Evolutionary conservation across 2,888 invertebrate genomes (phyloP).

Genomic region (Beris chalybata): DNA sequence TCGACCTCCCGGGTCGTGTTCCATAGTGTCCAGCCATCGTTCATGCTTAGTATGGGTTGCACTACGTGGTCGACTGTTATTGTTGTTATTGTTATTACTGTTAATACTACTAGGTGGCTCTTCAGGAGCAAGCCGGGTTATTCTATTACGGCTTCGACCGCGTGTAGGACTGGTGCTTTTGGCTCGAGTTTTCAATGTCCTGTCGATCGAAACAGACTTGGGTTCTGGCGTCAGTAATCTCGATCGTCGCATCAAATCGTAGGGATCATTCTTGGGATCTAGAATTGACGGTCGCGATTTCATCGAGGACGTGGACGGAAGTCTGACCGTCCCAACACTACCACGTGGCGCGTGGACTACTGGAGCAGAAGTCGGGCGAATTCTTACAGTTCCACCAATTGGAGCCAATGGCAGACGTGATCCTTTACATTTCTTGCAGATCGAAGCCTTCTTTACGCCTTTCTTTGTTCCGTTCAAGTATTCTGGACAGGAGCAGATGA

Average conservation of each 20-base stretch:
- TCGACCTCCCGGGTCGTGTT: conserved; percentile 51
- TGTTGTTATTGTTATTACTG: background rate
- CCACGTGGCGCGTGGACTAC: conserved; percentile 46
- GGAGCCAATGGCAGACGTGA: conserved; percentile 73
- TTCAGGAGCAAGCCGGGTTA: conserved; percentile 43
- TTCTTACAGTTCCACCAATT: conserved; percentile 70
- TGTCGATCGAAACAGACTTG: conserved; percentile 56
- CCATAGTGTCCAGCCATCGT: conserved; percentile 36
- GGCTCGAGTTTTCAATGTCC: conserved; percentile 60
- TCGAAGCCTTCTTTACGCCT: conserved; percentile 72
- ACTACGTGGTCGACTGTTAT: conserved; percentile 56
- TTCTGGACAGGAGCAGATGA: conserved; percentile 80
- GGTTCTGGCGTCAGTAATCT: conserved; percentile 68
- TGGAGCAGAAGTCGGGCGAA: conserved; percentile 49
- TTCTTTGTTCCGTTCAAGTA: conserved; percentile 76
- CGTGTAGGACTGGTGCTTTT: conserved; percentile 64
- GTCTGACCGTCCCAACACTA: conserved; percentile 67
- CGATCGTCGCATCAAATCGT: conserved; percentile 80
- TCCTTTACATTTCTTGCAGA: conserved; percentile 83
- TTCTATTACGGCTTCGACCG: conserved; percentile 60
- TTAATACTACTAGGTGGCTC: conserved; percentile 53
- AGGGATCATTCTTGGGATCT: conserved; percentile 72
- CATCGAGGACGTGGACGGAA: conserved; percentile 58
- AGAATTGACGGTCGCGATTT: conserved; percentile 68
- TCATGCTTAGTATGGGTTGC: conserved; percentile 57